Conservation (phyloP, 2,113 vertebrate species). For the Pseudolaguvia tuberculata region DNA sequence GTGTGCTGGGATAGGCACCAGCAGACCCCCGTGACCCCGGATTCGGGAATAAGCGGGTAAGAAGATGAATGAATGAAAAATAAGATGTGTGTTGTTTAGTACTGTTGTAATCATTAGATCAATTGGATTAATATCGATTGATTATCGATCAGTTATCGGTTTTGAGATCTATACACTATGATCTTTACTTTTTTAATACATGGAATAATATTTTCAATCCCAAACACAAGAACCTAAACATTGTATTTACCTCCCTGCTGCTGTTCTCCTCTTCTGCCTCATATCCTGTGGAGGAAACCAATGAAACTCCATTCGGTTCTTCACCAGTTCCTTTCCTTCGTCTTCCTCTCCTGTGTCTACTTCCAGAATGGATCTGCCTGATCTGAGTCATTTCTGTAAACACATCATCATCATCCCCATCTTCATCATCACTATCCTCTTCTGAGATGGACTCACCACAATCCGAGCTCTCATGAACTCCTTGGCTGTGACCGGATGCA, state of each 20-base stretch:
- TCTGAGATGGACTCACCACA: conserved; percentile 57
- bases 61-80: no score
- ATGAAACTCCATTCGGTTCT: background rate
- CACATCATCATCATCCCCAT: conserved; percentile 51
- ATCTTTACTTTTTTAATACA: background rate
- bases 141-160: no score
- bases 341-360: conserved; percentile 46
- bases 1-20: no score
- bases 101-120: no score
- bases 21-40: no score
- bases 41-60: no score
- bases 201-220: background rate
- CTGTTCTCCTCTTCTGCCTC: conserved; percentile 58
- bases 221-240: background rate
- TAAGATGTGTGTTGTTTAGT: no score
- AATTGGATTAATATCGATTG: no score
- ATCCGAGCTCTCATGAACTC: conserved; percentile 56
- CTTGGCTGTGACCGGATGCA: conserved; percentile 22
- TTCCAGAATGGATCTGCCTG: conserved; percentile 42
- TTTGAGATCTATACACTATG: no score
- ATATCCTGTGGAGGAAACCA: conserved; percentile 35
- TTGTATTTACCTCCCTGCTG: conserved; percentile 62
- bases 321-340: conserved; percentile 41
- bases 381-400: conserved; percentile 61
- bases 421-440: conserved; percentile 60